Evolutionary conservation across 2,797 vertebrate genomes (phyloP).

Genomic region (Pagetopsis macropterus): DNA sequence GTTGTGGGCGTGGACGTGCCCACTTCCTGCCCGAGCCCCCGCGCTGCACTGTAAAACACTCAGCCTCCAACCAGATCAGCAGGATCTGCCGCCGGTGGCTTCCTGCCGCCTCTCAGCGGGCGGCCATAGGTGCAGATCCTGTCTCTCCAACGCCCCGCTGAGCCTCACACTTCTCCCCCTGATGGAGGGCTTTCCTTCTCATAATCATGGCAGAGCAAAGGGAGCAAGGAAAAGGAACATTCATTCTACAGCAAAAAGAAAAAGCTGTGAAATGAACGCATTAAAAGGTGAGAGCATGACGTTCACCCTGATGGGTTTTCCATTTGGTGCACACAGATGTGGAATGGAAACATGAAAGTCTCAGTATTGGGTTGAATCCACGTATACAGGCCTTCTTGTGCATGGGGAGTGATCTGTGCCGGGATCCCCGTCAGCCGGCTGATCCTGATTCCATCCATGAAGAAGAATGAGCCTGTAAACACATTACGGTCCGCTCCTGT

Average conservation of each 20-base stretch:
- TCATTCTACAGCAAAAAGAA: background rate
- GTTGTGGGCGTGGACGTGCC: constrained; percentile 85
- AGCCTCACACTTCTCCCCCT: constrained; percentile 72
- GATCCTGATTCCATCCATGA: constrained; percentile 24
- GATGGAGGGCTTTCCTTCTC: constrained; percentile 20
- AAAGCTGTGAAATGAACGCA: constrained; percentile 8
- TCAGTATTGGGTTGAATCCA: constrained; percentile 26
- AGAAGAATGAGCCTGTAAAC: constrained; percentile 10
- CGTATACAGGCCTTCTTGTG: constrained; percentile 37
- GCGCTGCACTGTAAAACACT: constrained; percentile 68
- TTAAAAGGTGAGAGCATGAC: constrained; percentile 38
- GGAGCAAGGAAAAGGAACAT: constrained; percentile 22
- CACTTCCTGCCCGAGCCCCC: constrained; percentile 85
- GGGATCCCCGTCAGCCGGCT: constrained; percentile 16
- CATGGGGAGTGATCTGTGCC: constrained; percentile 19
- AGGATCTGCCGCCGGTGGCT: constrained; percentile 64
- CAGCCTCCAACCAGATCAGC: constrained; percentile 73
- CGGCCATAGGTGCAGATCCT: constrained; percentile 77
- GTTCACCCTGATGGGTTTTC: constrained; percentile 36
- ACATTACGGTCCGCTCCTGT: background rate
- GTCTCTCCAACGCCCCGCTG: constrained; percentile 71
- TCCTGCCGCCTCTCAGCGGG: constrained; percentile 69
- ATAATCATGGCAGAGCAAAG: constrained; percentile 5
- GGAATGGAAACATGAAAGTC: constrained; percentile 56
- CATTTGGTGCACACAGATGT: constrained; percentile 42